Conservation (phyloP, 2,797 vertebrate genomes). For the Sebastiscus tertius region DNA sequence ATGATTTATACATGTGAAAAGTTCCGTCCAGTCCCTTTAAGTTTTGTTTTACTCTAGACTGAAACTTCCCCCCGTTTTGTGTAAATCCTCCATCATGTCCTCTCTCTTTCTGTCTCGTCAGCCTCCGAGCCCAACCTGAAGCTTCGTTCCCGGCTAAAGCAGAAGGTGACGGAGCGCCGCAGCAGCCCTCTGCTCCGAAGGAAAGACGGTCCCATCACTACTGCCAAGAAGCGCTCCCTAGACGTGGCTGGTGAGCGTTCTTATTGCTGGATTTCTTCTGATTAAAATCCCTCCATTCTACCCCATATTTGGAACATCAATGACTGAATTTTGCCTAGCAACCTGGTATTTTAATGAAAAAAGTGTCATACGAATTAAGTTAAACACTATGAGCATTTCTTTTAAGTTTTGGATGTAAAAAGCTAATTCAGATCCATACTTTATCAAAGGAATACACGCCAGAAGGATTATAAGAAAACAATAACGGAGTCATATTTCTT, state of each 20-base stretch:
- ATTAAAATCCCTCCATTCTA: background rate
- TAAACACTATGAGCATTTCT: background rate
- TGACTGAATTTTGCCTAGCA: background rate
- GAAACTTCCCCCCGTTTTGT: background rate
- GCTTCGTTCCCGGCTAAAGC: slow-evolving; percentile 94
- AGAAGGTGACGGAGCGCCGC: slow-evolving; percentile 96
- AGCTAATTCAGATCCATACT: background rate
- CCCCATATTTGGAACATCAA: background rate
- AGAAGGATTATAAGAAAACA: background rate
- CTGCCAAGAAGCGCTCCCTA: slow-evolving; percentile 93
- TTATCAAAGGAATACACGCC: background rate
- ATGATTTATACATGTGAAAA: too few species aligned
- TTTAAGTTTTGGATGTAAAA: background rate
- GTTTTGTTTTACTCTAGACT: background rate
- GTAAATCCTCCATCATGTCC: background rate
- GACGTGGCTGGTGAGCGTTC: slow-evolving; percentile 89
- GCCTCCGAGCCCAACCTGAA: slow-evolving; percentile 98
- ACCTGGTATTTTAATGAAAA: background rate
- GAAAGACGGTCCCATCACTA: slow-evolving; percentile 89
- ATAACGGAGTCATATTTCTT: background rate
- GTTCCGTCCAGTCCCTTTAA: too few species aligned
- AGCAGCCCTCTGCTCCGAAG: slow-evolving; percentile 95
- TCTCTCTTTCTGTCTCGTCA: slow-evolving; percentile 58
- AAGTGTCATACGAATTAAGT: background rate
- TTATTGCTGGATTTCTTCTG: background rate